Conservation (phyloP, 37 sponge, comb jelly and placozoan genomes). For the Spongilla lacustris region DNA sequence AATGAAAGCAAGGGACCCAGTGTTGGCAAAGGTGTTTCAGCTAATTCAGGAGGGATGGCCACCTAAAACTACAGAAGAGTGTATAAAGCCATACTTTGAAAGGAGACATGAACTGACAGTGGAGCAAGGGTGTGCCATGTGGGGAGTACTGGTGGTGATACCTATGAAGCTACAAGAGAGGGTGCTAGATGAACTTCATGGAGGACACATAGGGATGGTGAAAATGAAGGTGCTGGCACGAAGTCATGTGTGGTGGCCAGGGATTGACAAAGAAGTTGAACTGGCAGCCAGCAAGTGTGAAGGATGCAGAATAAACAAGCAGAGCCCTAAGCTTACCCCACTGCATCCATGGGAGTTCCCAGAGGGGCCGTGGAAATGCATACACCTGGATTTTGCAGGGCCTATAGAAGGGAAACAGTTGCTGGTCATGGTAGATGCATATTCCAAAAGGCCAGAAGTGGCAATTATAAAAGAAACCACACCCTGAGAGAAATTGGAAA, state of each 20-base stretch:
- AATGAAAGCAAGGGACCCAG: slow-evolving; percentile 24
- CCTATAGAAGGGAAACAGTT: slow-evolving; percentile 10
- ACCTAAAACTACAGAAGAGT: not conserved
- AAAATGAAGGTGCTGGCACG: slow-evolving; percentile 46
- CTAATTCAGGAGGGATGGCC: slow-evolving; percentile 59
- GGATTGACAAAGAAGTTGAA: slow-evolving; percentile 32
- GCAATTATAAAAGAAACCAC: slow-evolving; percentile 20
- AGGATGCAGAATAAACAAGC: slow-evolving; percentile 12
- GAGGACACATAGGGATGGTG: slow-evolving; percentile 36
- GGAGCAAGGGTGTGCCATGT: slow-evolving; percentile 47
- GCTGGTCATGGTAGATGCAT: slow-evolving; percentile 31
- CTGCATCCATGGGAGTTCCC: slow-evolving; percentile 49
- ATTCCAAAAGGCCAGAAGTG: slow-evolving; percentile 22
- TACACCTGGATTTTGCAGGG: slow-evolving; percentile 45
- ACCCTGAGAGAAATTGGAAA: slow-evolving; percentile 25
- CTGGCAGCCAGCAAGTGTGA: not conserved
- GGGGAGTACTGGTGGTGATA: slow-evolving; percentile 53
- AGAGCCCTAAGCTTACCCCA: slow-evolving; percentile 1
- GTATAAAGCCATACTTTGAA: slow-evolving; percentile 10
- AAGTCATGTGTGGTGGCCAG: slow-evolving; percentile 55
- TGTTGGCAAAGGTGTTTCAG: slow-evolving; percentile 46
- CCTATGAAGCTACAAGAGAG: slow-evolving; percentile 5
- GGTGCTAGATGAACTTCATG: slow-evolving; percentile 40
- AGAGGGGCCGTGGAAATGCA: slow-evolving; percentile 19
- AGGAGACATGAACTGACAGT: slow-evolving; percentile 31